Evolutionary conservation across 2,113 vertebrate species (phyloP).

Genomic region (Heliornis fulica): DNA sequence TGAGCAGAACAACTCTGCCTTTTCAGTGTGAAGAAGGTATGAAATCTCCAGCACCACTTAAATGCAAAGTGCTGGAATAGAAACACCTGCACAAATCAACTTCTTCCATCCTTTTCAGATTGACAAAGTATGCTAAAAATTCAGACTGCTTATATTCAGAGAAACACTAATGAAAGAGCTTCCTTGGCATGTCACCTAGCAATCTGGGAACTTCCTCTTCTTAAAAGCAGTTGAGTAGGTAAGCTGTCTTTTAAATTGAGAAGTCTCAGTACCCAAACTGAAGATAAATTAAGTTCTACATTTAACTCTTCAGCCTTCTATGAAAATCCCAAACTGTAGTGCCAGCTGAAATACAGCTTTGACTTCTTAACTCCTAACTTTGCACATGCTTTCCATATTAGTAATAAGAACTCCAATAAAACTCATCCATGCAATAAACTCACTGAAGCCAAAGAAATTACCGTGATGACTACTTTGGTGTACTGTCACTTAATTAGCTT

Average conservation of each 20-base stretch:
- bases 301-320: neutral
- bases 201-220: neutral
- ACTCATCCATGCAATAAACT: constrained; percentile 36
- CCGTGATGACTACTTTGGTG: neutral
- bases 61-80: neutral
- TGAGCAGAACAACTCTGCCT: neutral
- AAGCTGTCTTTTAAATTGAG: neutral
- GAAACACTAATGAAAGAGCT: neutral
- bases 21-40: neutral
- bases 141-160: neutral
- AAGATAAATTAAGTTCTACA: neutral
- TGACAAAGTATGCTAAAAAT: neutral
- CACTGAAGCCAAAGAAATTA: constrained; percentile 39
- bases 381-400: neutral
- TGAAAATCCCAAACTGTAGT: neutral
- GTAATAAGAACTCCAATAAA: constrained; percentile 14
- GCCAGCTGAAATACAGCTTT: neutral
- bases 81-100: neutral
- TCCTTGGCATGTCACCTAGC: neutral
- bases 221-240: neutral
- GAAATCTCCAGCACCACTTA: neutral
- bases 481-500: constrained; percentile 36
- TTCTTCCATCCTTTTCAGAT: neutral
- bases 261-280: neutral
- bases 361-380: neutral